Percentiles rank a stretch among this genome's conserved stretches.
These are phyloP conservation scores for Boulengeromyrus knoepffleri DNA, from an alignment of 2,113 vertebrate species.

Conservation along the genomic window DNA sequence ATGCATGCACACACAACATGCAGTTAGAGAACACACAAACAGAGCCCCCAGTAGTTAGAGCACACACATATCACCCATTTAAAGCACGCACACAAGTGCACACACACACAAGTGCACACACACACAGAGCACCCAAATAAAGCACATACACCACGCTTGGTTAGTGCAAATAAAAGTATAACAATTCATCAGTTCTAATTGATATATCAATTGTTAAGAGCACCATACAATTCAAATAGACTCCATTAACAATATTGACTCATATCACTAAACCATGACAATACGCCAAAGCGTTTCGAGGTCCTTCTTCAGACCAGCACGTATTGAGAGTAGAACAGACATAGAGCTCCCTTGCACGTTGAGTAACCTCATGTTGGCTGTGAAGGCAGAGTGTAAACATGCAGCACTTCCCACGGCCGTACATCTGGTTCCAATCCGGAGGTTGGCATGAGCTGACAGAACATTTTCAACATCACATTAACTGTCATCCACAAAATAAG, in stretches of 20 bases:
- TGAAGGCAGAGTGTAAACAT: background rate
- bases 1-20: too few relatives aligned
- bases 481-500: background rate
- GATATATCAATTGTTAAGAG: background rate
- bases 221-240: background rate
- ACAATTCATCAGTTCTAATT: background rate
- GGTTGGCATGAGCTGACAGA: background rate
- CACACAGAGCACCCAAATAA: background rate
- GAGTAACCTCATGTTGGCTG: background rate
- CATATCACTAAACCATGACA: background rate
- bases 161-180: background rate
- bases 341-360: background rate
- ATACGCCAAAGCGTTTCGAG: background rate
- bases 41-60: too few relatives aligned
- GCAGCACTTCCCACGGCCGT: background rate
- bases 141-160: background rate
- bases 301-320: background rate
- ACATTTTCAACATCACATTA: constrained; percentile 1
- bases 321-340: background rate
- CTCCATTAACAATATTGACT: background rate
- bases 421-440: background rate
- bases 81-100: too few relatives aligned
- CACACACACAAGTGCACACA: background rate
- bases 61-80: too few relatives aligned
- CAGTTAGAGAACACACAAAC: too few relatives aligned